These are phyloP conservation scores for Dermochelys coriacea DNA, from an alignment of 2,797 vertebrate species.

Conservation along the genomic window DNA sequence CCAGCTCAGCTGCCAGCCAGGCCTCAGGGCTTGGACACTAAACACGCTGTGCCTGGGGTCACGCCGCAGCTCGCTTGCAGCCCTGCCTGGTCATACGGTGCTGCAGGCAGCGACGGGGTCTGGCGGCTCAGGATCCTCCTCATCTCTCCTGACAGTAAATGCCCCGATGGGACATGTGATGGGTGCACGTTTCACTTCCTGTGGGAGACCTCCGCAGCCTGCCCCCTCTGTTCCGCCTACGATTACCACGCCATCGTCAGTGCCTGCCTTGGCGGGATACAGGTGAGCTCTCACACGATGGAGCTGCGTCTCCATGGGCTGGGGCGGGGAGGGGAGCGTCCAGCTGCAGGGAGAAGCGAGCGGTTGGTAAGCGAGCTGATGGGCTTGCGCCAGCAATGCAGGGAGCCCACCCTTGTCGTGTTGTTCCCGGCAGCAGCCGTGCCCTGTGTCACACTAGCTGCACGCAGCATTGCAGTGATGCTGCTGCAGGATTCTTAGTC, in stretches of 20 bases:
- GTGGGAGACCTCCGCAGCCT: conserved; percentile 89
- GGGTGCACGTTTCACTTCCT: conserved; percentile 95
- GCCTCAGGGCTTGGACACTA: neutral
- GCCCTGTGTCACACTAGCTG: neutral
- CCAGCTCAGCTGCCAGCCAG: neutral
- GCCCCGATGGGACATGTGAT: conserved; percentile 94
- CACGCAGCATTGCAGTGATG: neutral
- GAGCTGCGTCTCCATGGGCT: neutral
- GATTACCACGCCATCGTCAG: conserved; percentile 92
- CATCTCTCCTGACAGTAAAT: conserved; percentile 82
- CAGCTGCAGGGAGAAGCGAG: neutral
- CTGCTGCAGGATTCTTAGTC: neutral
- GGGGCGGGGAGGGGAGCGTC: too few species aligned
- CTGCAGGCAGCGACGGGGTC: neutral
- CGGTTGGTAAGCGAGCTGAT: neutral
- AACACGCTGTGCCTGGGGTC: neutral
- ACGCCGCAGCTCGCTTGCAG: neutral
- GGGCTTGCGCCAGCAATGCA: neutral
- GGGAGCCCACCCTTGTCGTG: neutral
- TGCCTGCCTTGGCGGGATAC: conserved; percentile 90
- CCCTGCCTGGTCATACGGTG: too few species aligned
- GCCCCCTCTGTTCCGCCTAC: conserved; percentile 89
- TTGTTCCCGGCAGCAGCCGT: neutral
- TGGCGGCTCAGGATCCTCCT: neutral
- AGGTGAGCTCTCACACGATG: conserved; percentile 81